Evolutionary conservation across 2,888 invertebrate species (phyloP).

Genomic region (Drepana falcataria): DNA sequence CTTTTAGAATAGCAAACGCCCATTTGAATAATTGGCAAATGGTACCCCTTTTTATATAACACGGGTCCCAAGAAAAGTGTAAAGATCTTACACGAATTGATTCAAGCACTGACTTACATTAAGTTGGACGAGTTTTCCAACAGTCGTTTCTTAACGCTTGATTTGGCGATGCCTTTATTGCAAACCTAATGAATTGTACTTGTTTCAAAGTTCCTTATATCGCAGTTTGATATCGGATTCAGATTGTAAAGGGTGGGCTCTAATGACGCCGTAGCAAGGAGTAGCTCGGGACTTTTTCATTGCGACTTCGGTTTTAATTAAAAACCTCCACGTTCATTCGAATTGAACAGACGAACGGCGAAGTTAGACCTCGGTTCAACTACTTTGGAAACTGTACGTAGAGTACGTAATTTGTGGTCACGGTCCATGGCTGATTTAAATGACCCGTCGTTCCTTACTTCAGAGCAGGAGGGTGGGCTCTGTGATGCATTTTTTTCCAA

Average conservation of each 20-base stretch:
- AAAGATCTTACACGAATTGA: slow-evolving; percentile 39
- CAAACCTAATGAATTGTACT: slow-evolving; percentile 60
- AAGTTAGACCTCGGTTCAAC: slow-evolving; percentile 23
- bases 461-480: too few species aligned
- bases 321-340: slow-evolving; percentile 44
- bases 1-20: slow-evolving; percentile 40
- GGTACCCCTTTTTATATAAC: slow-evolving; percentile 36
- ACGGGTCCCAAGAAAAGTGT: slow-evolving; percentile 28
- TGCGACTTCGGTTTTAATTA: slow-evolving; percentile 59
- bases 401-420: slow-evolving; percentile 16
- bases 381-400: slow-evolving; percentile 19
- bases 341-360: slow-evolving; percentile 28
- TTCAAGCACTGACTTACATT: slow-evolving; percentile 30
- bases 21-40: slow-evolving; percentile 54
- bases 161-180: slow-evolving; percentile 52
- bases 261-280: slow-evolving; percentile 50
- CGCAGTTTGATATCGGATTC: slow-evolving; percentile 44
- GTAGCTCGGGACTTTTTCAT: slow-evolving; percentile 41
- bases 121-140: slow-evolving; percentile 28
- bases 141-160: slow-evolving; percentile 36
- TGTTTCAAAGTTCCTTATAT: slow-evolving; percentile 60
- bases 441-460: not conserved
- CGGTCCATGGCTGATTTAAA: slow-evolving; percentile 15
- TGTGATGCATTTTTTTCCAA: too few species aligned
- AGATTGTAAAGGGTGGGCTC: slow-evolving; percentile 34